Evolutionary conservation across 2,113 vertebrate species (phyloP).

Genomic region (Zeus faber): DNA sequence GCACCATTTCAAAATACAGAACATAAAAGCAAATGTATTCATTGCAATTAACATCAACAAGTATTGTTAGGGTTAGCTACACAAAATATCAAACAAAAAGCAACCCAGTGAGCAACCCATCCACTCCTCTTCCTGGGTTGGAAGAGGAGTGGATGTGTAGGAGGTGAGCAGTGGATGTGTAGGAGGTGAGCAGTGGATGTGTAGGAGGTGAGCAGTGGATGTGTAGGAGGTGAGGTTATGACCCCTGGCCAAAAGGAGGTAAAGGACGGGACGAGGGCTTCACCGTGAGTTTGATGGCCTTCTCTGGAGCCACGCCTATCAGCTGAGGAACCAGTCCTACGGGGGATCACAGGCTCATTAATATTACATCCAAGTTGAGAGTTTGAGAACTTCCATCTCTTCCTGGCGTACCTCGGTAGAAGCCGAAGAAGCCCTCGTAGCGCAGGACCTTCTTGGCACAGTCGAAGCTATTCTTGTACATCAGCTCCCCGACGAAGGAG

Average conservation of each 20-base stretch:
- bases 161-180: too few species aligned
- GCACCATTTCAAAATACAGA: too few species aligned
- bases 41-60: too few species aligned
- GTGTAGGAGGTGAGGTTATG: neutral
- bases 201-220: too few species aligned
- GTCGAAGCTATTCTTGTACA: slow-evolving; percentile 99
- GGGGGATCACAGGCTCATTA: slow-evolving; percentile 10
- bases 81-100: too few species aligned
- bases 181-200: too few species aligned
- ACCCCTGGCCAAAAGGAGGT: neutral
- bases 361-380: slow-evolving; percentile 1
- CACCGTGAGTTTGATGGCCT: slow-evolving; percentile 98
- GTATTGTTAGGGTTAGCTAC: too few species aligned
- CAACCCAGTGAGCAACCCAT: too few species aligned
- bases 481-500: slow-evolving; percentile 91
- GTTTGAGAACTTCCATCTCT: too few species aligned
- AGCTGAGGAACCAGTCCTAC: slow-evolving; percentile 96
- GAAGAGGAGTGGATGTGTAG: too few species aligned
- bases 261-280: slow-evolving; percentile 52
- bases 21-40: too few species aligned
- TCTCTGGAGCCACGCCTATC: slow-evolving; percentile 97
- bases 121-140: too few species aligned
- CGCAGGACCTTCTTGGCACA: slow-evolving; percentile 97
- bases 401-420: slow-evolving; percentile 85
- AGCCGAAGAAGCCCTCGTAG: slow-evolving; percentile 94